These are phyloP conservation scores for Bombylius major DNA, from an alignment of 2,888 invertebrate genomes.

Conservation along the genomic window DNA sequence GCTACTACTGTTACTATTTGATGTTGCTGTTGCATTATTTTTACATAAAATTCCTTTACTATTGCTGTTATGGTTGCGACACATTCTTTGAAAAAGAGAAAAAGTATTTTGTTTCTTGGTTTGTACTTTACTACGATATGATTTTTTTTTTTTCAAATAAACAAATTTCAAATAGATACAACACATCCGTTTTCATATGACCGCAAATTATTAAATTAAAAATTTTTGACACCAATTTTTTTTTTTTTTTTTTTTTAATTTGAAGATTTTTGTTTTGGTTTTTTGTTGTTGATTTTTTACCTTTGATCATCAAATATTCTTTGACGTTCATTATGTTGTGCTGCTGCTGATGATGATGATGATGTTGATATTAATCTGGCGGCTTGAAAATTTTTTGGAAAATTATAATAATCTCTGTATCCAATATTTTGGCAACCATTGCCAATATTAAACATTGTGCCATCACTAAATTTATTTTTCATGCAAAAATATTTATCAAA, in stretches of 20 bases:
- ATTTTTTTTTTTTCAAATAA: no score
- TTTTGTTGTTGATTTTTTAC: neutral
- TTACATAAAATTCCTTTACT: no score
- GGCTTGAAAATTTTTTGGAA: neutral
- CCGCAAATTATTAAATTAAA: no score
- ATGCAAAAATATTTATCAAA: neutral
- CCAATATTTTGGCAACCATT: neutral
- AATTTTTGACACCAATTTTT: no score
- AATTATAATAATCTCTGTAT: neutral
- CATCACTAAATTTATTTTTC: neutral
- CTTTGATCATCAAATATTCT: neutral
- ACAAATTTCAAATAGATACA: no score
- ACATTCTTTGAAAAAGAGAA: neutral
- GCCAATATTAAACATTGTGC: neutral
- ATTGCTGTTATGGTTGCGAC: neutral
- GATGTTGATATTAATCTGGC: neutral
- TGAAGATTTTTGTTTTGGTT: neutral
- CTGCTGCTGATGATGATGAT: no score
- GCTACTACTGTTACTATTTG: neutral
- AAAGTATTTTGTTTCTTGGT: no score
- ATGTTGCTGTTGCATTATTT: neutral
- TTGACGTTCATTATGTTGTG: neutral
- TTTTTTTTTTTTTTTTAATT: neutral
- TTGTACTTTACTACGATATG: no score
- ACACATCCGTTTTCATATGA: no score